Base-by-base conservation (phyloP, 2,888 invertebrate species). In the Tetanocera ferruginea region DNA sequence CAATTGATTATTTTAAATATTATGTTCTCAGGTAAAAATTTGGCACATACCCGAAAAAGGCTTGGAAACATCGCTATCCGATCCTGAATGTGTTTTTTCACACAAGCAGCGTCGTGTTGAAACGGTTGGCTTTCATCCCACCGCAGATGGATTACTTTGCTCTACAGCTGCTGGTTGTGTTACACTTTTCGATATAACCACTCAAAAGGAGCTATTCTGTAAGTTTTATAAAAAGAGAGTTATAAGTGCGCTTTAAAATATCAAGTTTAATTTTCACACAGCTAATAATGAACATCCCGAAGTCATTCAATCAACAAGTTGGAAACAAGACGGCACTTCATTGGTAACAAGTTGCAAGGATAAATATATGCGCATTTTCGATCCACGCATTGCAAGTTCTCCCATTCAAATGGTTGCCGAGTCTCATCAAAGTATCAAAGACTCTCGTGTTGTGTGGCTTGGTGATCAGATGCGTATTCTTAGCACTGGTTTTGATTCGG, bases 331-430 rank as follows among this genome's bases (percentile, higher is more conserved):
- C 87, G 98, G 98, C 72, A 88, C 88, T 9, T 81, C 86, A 2
- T 86, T 98, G 74, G 96, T 95, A 6, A 96, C 97, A 0, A 95
- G 97, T 0, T 96, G 96, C 89, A 98, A 97, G 89, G 98, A 98
- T 89, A 96, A 96, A 88, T 94, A 94, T 89, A 92, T 98, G 1
- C 93, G 97, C 75, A 93, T 98, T 52, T 91, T 96, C 83, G 97
- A 98, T 90, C 97, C 97, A 0, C 91, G 96, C 49, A 91, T 92
- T 34, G 90, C 91, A 43, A 86, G 91, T 0, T 89, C 91, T 25
- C 90, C 93, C 0, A 93, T 94, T 78, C 89, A 93, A 73, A 91
- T 92, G 84, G 91, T 92, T 5, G 93, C 94, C 0, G 93, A 93
- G 84, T 96, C 96, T 85, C 97, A 97, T 90, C 95, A 95, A 88